Conservation (phyloP, 2,797 vertebrate species). For the Mus spretus region DNA sequence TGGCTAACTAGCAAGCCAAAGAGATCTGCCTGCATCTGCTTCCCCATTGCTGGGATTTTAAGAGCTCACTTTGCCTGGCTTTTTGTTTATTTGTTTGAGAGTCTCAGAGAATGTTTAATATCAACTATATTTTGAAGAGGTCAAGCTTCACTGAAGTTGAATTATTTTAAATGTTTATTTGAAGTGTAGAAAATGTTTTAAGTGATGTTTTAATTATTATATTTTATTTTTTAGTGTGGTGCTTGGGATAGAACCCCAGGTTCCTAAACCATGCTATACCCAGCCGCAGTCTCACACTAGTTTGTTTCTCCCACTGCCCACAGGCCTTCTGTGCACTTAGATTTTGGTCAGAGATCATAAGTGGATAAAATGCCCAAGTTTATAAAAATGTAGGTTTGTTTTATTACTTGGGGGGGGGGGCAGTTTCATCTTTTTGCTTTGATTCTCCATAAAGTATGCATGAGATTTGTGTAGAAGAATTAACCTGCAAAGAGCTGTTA, state of each 20-base stretch:
- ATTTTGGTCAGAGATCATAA: constrained; percentile 53
- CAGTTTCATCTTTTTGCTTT: constrained; percentile 39
- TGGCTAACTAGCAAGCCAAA: not conserved
- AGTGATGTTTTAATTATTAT: not conserved
- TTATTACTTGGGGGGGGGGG: constrained; percentile 35
- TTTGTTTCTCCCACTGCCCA: no score
- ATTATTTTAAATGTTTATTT: constrained; percentile 66
- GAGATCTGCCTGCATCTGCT: not conserved
- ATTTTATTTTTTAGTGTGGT: not conserved
- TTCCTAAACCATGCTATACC: not conserved
- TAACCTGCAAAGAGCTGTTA: constrained; percentile 52
- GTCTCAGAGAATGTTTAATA: constrained; percentile 50
- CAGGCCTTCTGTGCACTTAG: not conserved
- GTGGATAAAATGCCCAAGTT: constrained; percentile 24
- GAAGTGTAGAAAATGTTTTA: constrained; percentile 48
- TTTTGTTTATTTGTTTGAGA: not conserved
- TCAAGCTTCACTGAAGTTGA: constrained; percentile 41
- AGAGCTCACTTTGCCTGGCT: not conserved
- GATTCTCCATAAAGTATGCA: constrained; percentile 21
- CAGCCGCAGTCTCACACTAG: not conserved
- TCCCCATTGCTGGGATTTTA: not conserved
- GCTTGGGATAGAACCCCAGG: not conserved
- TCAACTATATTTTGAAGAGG: constrained; percentile 50
- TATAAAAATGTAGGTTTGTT: constrained; percentile 67
- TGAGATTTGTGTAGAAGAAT: constrained; percentile 48